Base-by-base conservation (phyloP, 2,113 vertebrate genomes). In the Cyanoramphus novaezelandiae region DNA sequence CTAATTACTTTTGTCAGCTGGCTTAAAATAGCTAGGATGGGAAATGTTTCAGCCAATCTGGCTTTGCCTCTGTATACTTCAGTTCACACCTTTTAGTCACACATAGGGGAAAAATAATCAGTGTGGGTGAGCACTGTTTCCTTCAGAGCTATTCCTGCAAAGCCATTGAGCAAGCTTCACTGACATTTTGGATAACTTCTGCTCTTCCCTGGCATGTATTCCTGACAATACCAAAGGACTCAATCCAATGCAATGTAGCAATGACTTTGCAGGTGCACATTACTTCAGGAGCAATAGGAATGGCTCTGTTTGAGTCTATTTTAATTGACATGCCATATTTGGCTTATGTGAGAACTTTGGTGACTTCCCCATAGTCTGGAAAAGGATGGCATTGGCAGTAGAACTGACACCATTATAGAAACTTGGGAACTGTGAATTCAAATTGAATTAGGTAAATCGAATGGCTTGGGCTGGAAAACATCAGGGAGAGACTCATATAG, bases 401-500 rank as follows among this genome's bases (percentile, higher is more conserved):
- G 72, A 50, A 37, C 23, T 79, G 70, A 15, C 53, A 8, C 29
- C 0, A 2, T 50, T 52, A 16, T 29, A 39, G 63, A 52, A 49
- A 17, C 29, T 44, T 52, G 20, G 44, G 59, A 78, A 17, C 31
- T 84, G 13, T 72, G 78, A 76, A 55, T 57, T 88, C 27, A 57
- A 4, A 44, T 16, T 23, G 14, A 67, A 7, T 78, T 20, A 27
- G n/a, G 41, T 79, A 43, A 33, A 3, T 18, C 50, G n/a, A 63
- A n/a, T 15, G 9, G 16, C 25, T 64, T 59, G 21, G 37, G 17
- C 47, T 86, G 46, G 46, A 53, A 55, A 18, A 9, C 50, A 8
- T 2, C 7, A 10, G 50, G 24, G 20, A 3, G 2, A 64, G 25
- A 27, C 16, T 65, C 0, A 2, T 3, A 2, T 7, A 60, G 82